A percentile compares a stretch with the other conserved stretches of the same genome.
phyloP scores from a whole-genome alignment of 2,797 vertebrate species.

The Dromococcyx pavoninus region DNA sequence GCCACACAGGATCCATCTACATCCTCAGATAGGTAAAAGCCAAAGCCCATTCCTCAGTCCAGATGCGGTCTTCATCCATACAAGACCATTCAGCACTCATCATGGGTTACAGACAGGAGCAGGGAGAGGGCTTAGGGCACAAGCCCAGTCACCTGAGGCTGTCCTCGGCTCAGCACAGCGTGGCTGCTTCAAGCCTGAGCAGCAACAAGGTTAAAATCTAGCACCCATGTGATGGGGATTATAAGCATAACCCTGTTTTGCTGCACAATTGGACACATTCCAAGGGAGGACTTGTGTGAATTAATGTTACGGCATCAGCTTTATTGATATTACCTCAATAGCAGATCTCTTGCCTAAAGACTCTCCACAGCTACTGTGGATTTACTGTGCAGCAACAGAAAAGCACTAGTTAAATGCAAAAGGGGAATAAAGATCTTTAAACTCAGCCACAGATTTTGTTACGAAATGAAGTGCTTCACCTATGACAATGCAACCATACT shows the following conservation, averaged over 20 bases:
- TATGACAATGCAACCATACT: rapidly evolving
- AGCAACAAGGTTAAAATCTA: neutral
- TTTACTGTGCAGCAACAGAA: neutral
- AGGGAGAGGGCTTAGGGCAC: neutral
- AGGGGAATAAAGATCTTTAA: neutral
- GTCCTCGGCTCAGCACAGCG: neutral
- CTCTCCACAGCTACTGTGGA: neutral
- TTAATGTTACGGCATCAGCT: neutral
- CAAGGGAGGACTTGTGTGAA: neutral
- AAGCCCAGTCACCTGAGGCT: neutral
- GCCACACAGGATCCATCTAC: neutral
- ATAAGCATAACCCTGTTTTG: neutral
- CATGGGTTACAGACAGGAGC: neutral
- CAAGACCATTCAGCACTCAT: neutral
- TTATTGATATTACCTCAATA: neutral
- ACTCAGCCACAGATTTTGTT: neutral
- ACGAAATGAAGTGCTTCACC: neutral
- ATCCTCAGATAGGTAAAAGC: neutral
- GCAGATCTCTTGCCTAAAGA: neutral
- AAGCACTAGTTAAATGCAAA: neutral
- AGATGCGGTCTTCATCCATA: neutral
- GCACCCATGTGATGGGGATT: neutral
- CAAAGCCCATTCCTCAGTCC: neutral
- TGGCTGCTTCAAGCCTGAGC: neutral
- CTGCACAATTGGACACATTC: neutral